phyloP scores from a whole-genome alignment of 2,888 invertebrate species.

The Phortica magna region DNA sequence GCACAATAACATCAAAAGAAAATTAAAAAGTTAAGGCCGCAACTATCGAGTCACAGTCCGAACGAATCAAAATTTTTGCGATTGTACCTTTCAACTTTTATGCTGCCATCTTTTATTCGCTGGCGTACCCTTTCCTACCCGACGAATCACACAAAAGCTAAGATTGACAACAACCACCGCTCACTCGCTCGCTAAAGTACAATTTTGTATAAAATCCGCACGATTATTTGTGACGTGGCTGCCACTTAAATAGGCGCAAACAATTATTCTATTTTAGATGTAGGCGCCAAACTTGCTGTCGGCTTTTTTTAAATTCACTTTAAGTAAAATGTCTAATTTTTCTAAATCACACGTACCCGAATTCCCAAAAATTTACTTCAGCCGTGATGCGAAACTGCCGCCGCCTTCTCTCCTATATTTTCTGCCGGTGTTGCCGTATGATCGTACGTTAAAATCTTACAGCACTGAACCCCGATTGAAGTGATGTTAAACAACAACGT shows the following conservation, averaged over 20 bases:
- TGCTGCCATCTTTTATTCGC: slow-evolving; percentile 69
- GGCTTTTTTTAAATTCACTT: slow-evolving; percentile 19
- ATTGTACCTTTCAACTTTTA: slow-evolving; percentile 55
- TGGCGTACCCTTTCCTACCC: slow-evolving; percentile 44
- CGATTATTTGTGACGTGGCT: slow-evolving; percentile 62
- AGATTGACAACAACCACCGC: slow-evolving; percentile 31
- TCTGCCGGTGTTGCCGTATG: not conserved
- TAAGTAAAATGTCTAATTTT: slow-evolving; percentile 2
- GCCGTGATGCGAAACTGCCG: slow-evolving; percentile 62
- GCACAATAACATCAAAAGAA: not conserved
- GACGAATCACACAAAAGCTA: slow-evolving; percentile 22
- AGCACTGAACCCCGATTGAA: too few relatives aligned
- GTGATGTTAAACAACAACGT: too few relatives aligned
- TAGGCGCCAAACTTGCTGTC: not conserved
- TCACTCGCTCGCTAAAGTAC: slow-evolving; percentile 7
- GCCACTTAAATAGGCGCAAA: slow-evolving; percentile 43
- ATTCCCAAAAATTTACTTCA: slow-evolving; percentile 69
- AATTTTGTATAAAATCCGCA: slow-evolving; percentile 45
- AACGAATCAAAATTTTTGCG: not conserved
- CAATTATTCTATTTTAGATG: not conserved
- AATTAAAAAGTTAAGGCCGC: not conserved
- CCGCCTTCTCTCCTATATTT: not conserved
- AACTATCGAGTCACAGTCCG: not conserved
- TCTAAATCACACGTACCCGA: slow-evolving; percentile 47
- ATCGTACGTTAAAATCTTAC: not conserved